Conservation (phyloP, 2,888 invertebrate species). For the Plebejus argus region DNA sequence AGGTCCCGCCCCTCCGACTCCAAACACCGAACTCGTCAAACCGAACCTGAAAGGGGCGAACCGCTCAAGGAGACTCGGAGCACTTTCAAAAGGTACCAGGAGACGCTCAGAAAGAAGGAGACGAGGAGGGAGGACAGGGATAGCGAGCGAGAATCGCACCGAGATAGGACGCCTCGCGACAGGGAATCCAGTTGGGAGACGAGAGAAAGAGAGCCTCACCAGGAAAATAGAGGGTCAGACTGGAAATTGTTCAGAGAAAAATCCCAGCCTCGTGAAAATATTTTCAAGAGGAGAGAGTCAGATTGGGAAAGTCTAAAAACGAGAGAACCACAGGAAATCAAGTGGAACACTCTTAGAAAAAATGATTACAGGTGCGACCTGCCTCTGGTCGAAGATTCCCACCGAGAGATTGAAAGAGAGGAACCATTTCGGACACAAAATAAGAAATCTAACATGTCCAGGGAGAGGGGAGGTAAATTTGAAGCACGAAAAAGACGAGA, state of each 20-base stretch:
- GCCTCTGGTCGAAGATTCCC: not conserved
- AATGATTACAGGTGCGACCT: slow-evolving; percentile 6
- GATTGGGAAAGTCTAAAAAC: not conserved
- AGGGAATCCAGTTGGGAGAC: not conserved
- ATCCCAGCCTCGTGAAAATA: not conserved
- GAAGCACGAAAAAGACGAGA: not conserved
- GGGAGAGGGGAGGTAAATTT: not conserved
- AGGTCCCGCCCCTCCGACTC: slow-evolving; percentile 71
- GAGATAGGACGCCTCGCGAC: slow-evolving; percentile 47
- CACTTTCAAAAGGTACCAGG: slow-evolving; percentile 75
- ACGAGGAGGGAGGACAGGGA: slow-evolving; percentile 43
- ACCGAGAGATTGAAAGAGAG: not conserved
- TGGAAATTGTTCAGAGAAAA: not conserved
- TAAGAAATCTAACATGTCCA: not conserved
- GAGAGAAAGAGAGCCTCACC: not conserved
- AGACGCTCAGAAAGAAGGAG: slow-evolving; percentile 48
- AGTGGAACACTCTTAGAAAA: not conserved
- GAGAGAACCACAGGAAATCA: not conserved
- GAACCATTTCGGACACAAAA: not conserved
- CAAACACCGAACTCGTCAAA: slow-evolving; percentile 17
- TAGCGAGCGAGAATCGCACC: slow-evolving; percentile 47
- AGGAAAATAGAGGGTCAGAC: not conserved
- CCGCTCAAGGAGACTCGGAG: slow-evolving; percentile 76
- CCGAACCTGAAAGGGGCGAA: slow-evolving; percentile 52
- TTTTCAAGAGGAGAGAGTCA: not conserved